These are phyloP conservation scores for Brachymystax lenok DNA, from an alignment of 2,797 vertebrate species.

Conservation along the genomic window DNA sequence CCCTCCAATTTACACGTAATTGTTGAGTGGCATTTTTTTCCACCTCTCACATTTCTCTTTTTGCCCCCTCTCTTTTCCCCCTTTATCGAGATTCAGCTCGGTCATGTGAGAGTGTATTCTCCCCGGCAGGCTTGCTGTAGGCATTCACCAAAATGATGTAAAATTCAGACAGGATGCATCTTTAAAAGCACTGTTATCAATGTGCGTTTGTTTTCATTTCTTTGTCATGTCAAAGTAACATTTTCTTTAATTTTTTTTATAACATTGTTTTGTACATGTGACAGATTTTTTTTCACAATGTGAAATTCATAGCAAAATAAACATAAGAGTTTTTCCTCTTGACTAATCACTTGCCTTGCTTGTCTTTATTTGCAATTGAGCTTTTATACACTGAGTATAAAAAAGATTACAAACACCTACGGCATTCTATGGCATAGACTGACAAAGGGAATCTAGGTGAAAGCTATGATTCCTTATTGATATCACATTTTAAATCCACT, in stretches of 20 bases:
- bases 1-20: slow-evolving; percentile 84
- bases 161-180: slow-evolving; percentile 63
- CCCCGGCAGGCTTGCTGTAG: slow-evolving; percentile 57
- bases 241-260: slow-evolving; percentile 75
- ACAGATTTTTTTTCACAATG: slow-evolving; percentile 90
- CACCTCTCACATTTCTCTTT: slow-evolving; percentile 75
- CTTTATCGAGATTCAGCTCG: slow-evolving; percentile 57
- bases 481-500: too few relatives aligned
- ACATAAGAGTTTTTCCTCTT: slow-evolving; percentile 94
- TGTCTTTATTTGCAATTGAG: background rate
- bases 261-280: slow-evolving; percentile 88
- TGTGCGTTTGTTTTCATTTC: slow-evolving; percentile 53
- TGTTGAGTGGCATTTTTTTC: slow-evolving; percentile 82
- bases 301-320: slow-evolving; percentile 98
- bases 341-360: slow-evolving; percentile 48
- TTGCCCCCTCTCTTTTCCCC: slow-evolving; percentile 24
- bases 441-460: too few relatives aligned
- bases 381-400: background rate
- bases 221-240: slow-evolving; percentile 65
- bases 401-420: too few relatives aligned
- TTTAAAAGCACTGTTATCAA: slow-evolving; percentile 64
- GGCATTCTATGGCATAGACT: too few relatives aligned
- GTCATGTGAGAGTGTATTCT: slow-evolving; percentile 69
- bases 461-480: too few relatives aligned
- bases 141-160: slow-evolving; percentile 57